Percentiles rank a stretch among this genome's conserved stretches.
phyloP scores from a whole-genome alignment of 2,797 vertebrate genomes.

The Pitangus sulphuratus region DNA sequence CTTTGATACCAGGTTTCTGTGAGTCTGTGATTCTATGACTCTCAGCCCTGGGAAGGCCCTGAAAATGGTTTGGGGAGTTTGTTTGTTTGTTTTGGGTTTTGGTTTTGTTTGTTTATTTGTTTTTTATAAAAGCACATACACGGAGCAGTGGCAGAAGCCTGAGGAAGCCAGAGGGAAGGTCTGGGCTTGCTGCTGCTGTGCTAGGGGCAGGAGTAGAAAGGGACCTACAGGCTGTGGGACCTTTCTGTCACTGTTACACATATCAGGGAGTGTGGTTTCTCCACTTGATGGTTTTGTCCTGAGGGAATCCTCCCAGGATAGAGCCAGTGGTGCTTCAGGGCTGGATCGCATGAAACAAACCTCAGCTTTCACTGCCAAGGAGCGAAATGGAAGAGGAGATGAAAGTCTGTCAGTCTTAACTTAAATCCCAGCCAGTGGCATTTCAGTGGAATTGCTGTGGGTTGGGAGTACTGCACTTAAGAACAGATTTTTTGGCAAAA shows the following conservation, averaged over 20 bases:
- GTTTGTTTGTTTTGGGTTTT: background rate
- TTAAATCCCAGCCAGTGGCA: background rate
- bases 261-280: background rate
- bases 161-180: background rate
- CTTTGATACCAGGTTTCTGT: fast-evolving
- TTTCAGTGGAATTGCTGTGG: background rate
- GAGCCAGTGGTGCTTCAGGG: background rate
- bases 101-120: no score
- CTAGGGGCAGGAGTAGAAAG: background rate
- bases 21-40: background rate
- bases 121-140: no score
- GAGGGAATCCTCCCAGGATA: background rate
- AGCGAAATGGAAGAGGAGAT: background rate
- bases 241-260: fast-evolving
- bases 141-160: background rate
- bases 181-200: background rate
- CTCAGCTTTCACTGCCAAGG: background rate
- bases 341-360: background rate
- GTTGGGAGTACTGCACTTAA: background rate
- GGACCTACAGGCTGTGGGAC: background rate
- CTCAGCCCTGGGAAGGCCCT: background rate
- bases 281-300: fast-evolving
- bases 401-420: background rate
- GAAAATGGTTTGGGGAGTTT: background rate
- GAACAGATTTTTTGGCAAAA: background rate